phyloP scores from a whole-genome alignment of 2,113 vertebrate genomes.

The Labrus mixtus region DNA sequence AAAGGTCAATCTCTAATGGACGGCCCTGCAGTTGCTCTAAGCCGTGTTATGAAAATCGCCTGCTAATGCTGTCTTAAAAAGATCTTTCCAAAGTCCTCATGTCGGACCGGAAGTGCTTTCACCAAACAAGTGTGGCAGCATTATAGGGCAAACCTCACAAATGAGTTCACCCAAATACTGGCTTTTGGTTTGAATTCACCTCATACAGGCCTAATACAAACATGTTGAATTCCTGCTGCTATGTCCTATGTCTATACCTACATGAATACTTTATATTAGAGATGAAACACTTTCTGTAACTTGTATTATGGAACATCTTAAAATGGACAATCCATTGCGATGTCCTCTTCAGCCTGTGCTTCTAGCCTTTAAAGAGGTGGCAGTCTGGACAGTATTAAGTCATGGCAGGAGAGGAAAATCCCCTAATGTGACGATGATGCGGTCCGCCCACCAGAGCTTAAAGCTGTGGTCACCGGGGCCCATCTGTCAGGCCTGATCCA shows the following conservation, averaged over 20 bases:
- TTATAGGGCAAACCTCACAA: neutral
- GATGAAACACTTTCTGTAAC: neutral
- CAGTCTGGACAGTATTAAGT: slow-evolving; percentile 36
- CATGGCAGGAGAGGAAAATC: slow-evolving; percentile 71
- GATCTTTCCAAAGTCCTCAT: slow-evolving; percentile 1
- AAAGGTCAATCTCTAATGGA: slow-evolving; percentile 48
- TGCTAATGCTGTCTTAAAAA: slow-evolving; percentile 31
- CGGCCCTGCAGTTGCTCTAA: slow-evolving; percentile 26
- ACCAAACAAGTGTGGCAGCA: neutral
- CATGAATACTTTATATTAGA: neutral
- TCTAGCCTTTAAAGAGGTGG: slow-evolving; percentile 26
- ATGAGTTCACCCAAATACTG: slow-evolving; percentile 3
- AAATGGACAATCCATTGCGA: slow-evolving; percentile 3
- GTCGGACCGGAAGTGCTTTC: neutral
- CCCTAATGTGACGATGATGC: slow-evolving; percentile 69
- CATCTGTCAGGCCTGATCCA: slow-evolving; percentile 68
- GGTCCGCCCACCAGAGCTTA: slow-evolving; percentile 71
- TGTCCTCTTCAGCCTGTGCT: slow-evolving; percentile 18
- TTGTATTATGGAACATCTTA: neutral
- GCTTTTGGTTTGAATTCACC: neutral
- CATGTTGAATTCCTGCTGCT: no score
- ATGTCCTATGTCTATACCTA: neutral
- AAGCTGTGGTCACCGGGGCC: slow-evolving; percentile 45
- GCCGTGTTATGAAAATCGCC: slow-evolving; percentile 21
- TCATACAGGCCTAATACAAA: no score